Base-by-base conservation (phyloP, 2,797 vertebrate species). In the Enteromius trimaculatus region DNA sequence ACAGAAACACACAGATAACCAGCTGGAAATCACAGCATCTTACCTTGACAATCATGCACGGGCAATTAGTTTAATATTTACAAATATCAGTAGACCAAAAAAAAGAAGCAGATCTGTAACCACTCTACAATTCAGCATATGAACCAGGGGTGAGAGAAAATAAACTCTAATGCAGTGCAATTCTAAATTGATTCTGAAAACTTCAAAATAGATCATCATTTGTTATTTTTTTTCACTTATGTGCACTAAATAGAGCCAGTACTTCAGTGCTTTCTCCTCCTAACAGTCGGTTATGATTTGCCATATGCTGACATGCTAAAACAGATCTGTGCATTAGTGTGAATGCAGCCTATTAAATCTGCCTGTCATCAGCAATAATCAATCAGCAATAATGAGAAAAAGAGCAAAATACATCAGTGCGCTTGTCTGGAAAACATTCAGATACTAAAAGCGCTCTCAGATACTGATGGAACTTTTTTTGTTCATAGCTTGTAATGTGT, bases 1-100 rank as follows among this genome's bases (percentile, higher is more conserved):
- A 74, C 8, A 49, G 44, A 64, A 49, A 65, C 42, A 37, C 2
- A 70, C 17, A 62, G n/a, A 77, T 42, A 77, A 64, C 39, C 58
- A 77, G 16, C 39, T 29, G 10, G 3, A 77, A 78, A 47, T 39
- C 6, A 6, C 23, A 47, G n/a, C 23, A 47, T 60, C 19, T 62
- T 71, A 53, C 26, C 53, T 60, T 47, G 23, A 60, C 11, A 16
- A 70, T 31, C 66, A 58, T n/a, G 51, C 17, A 44, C 42, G 0
- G 19, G 17, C 11, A 44, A 42, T 66, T 13, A 8, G 51, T 44
- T 44, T 58, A 70, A 26, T 31, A 47, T 70, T 44, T 70, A 55
- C 3, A 58, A 34, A 29, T 5, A 19, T 13, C 17, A 70, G 55
- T 19, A 42, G 49, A 55, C 51, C 11, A n/a, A 4, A 34, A 26